Conservation (phyloP, 2,797 vertebrate genomes). For the Xyrichtys novacula region DNA sequence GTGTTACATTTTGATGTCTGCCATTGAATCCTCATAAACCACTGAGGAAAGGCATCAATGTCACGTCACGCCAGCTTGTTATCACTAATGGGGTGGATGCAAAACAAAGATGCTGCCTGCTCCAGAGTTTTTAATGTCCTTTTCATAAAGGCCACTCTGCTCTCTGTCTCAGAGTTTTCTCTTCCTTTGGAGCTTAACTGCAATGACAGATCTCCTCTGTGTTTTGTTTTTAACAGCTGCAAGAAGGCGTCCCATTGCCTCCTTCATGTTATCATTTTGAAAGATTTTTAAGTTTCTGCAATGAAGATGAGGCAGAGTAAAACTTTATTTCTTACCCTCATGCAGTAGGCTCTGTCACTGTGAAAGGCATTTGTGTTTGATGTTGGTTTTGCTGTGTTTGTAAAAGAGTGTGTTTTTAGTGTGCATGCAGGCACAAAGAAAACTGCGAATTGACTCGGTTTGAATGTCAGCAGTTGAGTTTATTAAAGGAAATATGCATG, state of each 20-base stretch:
- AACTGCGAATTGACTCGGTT: constrained; percentile 18
- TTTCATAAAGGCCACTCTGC: constrained; percentile 13
- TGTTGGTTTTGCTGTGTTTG: constrained; percentile 4
- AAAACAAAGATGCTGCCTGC: no score
- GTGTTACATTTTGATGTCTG: not conserved
- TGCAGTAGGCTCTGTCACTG: not conserved
- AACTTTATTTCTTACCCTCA: not conserved
- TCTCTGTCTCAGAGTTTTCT: constrained; percentile 19
- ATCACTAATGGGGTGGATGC: no score
- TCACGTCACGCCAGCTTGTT: not conserved
- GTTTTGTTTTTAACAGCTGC: constrained; percentile 23
- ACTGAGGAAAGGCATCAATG: not conserved
- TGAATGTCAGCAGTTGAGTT: constrained; percentile 20
- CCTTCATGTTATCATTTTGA: constrained; percentile 18
- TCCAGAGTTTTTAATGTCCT: not conserved
- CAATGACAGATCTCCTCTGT: constrained; percentile 28
- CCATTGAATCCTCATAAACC: not conserved
- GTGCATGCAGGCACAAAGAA: constrained; percentile 1
- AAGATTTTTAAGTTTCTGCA: constrained; percentile 9
- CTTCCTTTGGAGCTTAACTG: constrained; percentile 2
- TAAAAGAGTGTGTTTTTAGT: not conserved
- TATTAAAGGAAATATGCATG: constrained; percentile 29
- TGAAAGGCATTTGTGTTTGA: not conserved
- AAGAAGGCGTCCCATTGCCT: constrained; percentile 12
- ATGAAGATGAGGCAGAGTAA: constrained; percentile 28